phyloP scores from a whole-genome alignment of 1,140 invertebrate species.

The Acyrthosiphon pisum region DNA sequence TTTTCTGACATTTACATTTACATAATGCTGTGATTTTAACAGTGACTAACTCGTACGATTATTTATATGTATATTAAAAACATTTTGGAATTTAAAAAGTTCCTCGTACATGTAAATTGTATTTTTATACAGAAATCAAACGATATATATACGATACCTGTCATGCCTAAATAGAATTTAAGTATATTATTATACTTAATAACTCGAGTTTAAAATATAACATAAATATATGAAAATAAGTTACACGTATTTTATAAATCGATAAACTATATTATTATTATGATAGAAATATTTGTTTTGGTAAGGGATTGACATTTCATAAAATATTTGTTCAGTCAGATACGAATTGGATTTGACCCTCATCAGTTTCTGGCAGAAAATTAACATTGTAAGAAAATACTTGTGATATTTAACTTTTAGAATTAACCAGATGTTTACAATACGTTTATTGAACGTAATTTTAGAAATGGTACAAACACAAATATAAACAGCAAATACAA shows the following conservation, averaged over 20 bases:
- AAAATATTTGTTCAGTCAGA: background rate
- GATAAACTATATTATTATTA: background rate
- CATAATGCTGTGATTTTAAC: background rate
- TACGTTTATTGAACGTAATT: background rate
- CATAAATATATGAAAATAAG: background rate
- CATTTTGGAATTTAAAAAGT: background rate
- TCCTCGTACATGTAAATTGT: background rate
- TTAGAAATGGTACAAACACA: background rate
- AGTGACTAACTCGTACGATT: background rate
- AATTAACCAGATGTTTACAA: background rate
- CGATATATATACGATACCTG: background rate
- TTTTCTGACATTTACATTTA: conserved; percentile 1
- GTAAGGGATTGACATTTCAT: background rate
- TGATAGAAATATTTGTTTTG: background rate
- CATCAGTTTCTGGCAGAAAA: background rate
- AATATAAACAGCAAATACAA: background rate
- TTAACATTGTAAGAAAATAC: background rate
- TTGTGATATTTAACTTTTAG: background rate
- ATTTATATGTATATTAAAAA: background rate
- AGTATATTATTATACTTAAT: no score
- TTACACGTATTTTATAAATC: background rate
- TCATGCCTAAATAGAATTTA: background rate
- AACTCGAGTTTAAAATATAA: background rate
- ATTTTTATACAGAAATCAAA: background rate
- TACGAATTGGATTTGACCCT: background rate